Base-by-base conservation (phyloP, 2,888 invertebrate genomes). In the Agrotis puta region DNA sequence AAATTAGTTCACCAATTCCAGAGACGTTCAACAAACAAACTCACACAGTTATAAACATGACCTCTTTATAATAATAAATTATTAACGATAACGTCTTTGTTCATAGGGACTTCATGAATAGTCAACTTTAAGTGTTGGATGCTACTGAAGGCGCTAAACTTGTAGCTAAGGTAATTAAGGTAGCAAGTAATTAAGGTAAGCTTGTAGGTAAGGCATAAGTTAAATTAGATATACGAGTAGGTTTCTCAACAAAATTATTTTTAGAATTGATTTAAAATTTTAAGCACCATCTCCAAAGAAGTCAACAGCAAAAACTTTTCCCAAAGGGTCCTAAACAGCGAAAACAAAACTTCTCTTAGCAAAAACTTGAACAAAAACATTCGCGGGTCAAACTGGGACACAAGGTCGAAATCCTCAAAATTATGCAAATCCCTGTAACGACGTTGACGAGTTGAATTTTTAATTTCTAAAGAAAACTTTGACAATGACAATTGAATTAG, bases 391-490 rank as follows among this genome's bases (percentile, higher is more conserved):
- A 85, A 82, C 73, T 83, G 63, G 59, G 61, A 62, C 51, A 66
- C 71, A 72, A 69, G 84, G 69, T 67, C 67, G 68, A 24, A 75
- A 73, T 81, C 74, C 82, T 83, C 57, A 77, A 85, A 88, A 87
- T 85, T 83, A 88, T 89, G 86, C 81, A 85, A 88, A 88, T 85
- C 83, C 64, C 69, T 65, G 71, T 76, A 68, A 83, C 80, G 70
- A 70, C 75, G 79, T 65, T 84, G 84, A 87, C 84, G 83, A 87
- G 85, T 84, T 88, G 85, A 86, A 86, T 86, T 85, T 87, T 86
- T 82, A 84, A 86, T 82, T 84, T 73, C 61, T 66, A 76, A 83
- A 84, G 78, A 83, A 84, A 83, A 84, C 83, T 83, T 81, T 77
- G 72, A 79, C 77, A 79, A 77, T 72, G 82, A 70, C 71, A 81